A percentile compares a stretch with the other conserved stretches of the same genome.
These are phyloP conservation scores for Zaprionus taronus DNA, from an alignment of 1,140 invertebrate species.

Conservation along the genomic window DNA sequence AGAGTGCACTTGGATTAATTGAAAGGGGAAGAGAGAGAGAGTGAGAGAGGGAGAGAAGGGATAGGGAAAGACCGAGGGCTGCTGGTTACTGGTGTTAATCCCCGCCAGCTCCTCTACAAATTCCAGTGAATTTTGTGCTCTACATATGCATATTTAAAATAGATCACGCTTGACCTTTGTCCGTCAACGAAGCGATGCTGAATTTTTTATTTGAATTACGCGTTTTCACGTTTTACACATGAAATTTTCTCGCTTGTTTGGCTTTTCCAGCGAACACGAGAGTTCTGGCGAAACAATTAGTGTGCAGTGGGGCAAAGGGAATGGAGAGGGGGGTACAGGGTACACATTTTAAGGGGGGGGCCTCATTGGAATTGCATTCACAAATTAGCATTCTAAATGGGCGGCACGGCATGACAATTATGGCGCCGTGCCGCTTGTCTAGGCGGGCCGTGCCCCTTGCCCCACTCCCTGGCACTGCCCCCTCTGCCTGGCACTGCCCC, in stretches of 20 bases:
- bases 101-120: background rate
- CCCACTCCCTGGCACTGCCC: no score
- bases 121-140: background rate
- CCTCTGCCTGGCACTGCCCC: no score
- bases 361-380: constrained; percentile 66
- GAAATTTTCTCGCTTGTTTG: background rate
- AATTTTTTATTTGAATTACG: background rate
- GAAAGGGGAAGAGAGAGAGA: background rate
- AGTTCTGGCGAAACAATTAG: background rate
- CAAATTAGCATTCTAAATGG: constrained; percentile 81
- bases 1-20: constrained; percentile 6
- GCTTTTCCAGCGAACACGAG: background rate
- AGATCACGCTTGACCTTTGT: background rate
- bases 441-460: background rate
- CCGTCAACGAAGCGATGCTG: background rate
- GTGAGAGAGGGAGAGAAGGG: background rate
- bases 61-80: background rate
- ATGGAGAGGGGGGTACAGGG: no score
- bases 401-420: constrained; percentile 66
- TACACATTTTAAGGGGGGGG: background rate
- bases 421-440: constrained; percentile 55
- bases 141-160: background rate
- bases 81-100: background rate
- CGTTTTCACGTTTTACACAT: background rate
- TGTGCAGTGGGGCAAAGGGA: background rate